Conservation (phyloP, 2,888 invertebrate species). For the Diadegma fenestrale region DNA sequence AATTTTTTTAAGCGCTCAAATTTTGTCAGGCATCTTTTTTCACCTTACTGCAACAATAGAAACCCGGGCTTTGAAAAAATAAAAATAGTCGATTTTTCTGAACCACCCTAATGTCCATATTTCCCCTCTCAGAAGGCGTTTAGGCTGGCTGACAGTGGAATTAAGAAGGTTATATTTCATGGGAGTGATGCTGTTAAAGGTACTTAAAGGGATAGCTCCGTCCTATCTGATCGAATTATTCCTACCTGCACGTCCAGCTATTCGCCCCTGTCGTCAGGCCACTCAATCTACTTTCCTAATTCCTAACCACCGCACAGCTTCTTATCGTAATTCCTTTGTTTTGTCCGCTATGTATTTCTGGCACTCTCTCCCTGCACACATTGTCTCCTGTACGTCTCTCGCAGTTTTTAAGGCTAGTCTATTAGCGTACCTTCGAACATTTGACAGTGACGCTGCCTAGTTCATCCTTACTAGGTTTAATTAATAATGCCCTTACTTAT, state of each 20-base stretch:
- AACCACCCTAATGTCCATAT: no score
- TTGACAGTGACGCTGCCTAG: no score
- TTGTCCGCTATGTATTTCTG: constrained; percentile 6
- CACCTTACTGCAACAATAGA: no score
- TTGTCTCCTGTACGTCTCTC: no score
- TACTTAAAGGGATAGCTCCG: background rate
- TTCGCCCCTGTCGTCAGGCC: background rate
- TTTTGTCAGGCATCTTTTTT: no score
- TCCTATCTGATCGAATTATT: background rate
- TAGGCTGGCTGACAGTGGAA: constrained; percentile 25
- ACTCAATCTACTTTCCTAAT: background rate
- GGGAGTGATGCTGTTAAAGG: background rate
- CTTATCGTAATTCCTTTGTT: background rate
- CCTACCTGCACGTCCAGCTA: background rate
- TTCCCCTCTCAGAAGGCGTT: background rate
- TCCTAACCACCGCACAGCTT: background rate
- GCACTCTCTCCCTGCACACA: background rate
- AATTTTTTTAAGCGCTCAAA: no score
- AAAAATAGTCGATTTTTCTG: no score
- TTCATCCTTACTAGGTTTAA: no score
- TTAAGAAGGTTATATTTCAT: background rate
- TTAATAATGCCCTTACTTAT: no score
- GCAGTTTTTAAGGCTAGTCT: no score
- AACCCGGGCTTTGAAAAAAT: no score
- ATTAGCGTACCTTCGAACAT: no score